Evolutionary conservation across 2,888 invertebrate species (phyloP), one percentile per base, ranked within the genome.

Genomic region (Dichetophora obliterata): DNA sequence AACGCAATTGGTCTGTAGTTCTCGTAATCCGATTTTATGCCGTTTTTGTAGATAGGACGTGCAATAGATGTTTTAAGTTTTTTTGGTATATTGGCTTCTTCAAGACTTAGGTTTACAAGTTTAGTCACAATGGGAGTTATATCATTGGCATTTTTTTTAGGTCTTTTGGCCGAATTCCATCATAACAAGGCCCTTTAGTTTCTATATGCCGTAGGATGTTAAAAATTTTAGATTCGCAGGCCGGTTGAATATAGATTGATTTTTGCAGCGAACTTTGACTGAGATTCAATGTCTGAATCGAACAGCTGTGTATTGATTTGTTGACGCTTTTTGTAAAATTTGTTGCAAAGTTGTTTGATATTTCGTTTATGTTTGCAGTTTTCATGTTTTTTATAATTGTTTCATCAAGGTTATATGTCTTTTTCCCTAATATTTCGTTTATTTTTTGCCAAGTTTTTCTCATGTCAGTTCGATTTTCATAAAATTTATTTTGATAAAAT

Each of bases 1-100:
- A 69, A 48, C 4, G 52, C n/a, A 16, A 69, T 69, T 24, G 69
- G 69, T 24, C 52, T 48, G 24, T 65, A 65, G 37, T 65, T 61
- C 5, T 31, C 24, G 31, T 27, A 61, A 5, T 4, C 61, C 11
- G 27, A 61, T 61, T 61, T 61, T 11, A 22, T 9, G 2, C 61
- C 24, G 14, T 24, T 61, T 61, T 61, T 61, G 14, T 27, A 61
- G 14, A 61, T 61, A 22, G 61, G 31, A 61, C n/a, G n/a, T n/a
- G n/a, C 16, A 11, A 61, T 27, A 31, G 61, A 61, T 61, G 5
- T 19, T 14, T 61, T 4, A 3, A 61, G 11, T 14, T 16, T 16
- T 14, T 61, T 61, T 61, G 61, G 24, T 27, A 61, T 61, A 22
- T 5, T 27, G 11, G 24, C 61, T 27, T 24, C 61, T 9, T 27